Evolutionary conservation across 2,797 vertebrate species (phyloP), one percentile per base, ranked within the genome.

Genomic region (Euphonia xanthogaster): DNA sequence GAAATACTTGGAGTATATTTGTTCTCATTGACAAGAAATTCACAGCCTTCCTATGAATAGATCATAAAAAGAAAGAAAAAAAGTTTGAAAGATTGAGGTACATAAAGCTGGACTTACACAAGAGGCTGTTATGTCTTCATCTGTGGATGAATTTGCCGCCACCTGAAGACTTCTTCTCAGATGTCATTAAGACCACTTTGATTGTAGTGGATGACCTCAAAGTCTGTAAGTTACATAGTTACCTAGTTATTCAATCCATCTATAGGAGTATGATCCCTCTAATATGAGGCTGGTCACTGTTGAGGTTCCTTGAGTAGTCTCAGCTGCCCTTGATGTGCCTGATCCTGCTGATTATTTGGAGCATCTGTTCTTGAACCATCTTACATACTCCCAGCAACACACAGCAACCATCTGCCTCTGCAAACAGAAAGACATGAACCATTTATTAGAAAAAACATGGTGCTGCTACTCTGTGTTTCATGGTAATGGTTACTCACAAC

Each of bases 1-100:
- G 25, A 28, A 92, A 79, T 63, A 48, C 40, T 71, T 90, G 60
- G 27, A 81, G 67, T 50, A 44, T 82, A 79, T 88, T 96, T 92
- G 48, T 90, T 90, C 53, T 70, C 67, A 75, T 61, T 93, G 82
- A 85, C 55, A 94, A 94, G 55, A 76, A 93, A 74, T 87, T 92
- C 83, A 89, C 71, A 71, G 21, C 54, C 57, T 74, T 82, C 74
- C 53, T 86, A 74, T 65, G 12, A 92, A 74, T 35, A 85, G 78
- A 81, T 60, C 14, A 60, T 51, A 6, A 73, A 68, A 58, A 30
- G 0, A 35, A 48, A 47, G 20, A 16, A 47, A 75, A 68, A 39
- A 39, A 1, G 2, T 39, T 66, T 82, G 12, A 79, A 93, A 66
- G 7, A 7, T 25, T 76, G 84, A 92, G 31, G 51, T 81, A 51